A percentile compares a stretch with the other conserved stretches of the same genome.
phyloP scores from a whole-genome alignment of 2,888 invertebrate genomes.

The Lymantria monacha region DNA sequence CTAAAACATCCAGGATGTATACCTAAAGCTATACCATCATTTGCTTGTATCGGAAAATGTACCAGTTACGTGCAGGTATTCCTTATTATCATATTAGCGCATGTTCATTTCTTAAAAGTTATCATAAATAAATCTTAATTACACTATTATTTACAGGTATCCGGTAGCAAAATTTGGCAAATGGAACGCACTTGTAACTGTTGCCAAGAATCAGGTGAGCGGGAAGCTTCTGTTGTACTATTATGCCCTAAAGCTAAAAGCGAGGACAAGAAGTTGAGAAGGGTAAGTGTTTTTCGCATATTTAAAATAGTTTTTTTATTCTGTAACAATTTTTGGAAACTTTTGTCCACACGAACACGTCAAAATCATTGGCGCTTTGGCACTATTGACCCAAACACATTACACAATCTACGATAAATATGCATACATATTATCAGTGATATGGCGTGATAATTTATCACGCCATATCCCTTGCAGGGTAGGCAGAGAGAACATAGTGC shows the following conservation, averaged over 20 bases:
- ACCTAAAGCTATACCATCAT: constrained; percentile 96
- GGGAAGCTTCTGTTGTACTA: constrained; percentile 93
- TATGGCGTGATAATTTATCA: no score
- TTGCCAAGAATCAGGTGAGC: constrained; percentile 96
- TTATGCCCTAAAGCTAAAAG: constrained; percentile 94
- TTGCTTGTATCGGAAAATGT: constrained; percentile 95
- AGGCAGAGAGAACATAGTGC: no score
- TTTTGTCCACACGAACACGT: neutral
- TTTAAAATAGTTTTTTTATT: constrained; percentile 8
- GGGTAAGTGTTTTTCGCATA: constrained; percentile 73
- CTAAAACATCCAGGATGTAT: constrained; percentile 95
- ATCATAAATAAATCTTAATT: neutral
- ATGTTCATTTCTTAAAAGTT: no score
- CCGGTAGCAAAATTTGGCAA: constrained; percentile 97
- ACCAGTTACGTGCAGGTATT: constrained; percentile 94
- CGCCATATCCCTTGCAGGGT: no score
- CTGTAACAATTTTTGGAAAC: neutral
- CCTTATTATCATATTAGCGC: neutral
- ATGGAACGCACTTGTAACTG: constrained; percentile 98
- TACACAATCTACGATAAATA: no score
- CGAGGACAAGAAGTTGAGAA: constrained; percentile 92
- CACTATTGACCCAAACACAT: no score
- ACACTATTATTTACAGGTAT: constrained; percentile 80
- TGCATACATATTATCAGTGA: no score
- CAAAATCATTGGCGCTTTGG: no score